Percentiles rank a stretch among this genome's conserved stretches.
Evolutionary conservation across 2,113 vertebrate genomes (phyloP).

Genomic region (Hepsetus odoe): DNA sequence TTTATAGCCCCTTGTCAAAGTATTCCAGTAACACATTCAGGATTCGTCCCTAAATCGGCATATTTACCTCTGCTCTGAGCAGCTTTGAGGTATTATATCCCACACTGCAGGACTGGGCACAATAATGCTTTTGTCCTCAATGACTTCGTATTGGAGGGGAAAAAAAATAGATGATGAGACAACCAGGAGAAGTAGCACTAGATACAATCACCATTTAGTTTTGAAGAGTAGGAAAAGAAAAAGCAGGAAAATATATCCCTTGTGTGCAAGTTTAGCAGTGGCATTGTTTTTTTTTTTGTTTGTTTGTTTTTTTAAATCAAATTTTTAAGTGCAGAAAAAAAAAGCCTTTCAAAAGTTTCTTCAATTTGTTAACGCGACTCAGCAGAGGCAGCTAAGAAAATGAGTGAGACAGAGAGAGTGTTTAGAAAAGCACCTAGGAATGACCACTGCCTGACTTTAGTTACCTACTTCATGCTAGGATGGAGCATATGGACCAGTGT

Average conservation of each 20-base stretch:
- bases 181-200: conserved; percentile 40
- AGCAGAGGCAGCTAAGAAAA: too few species aligned
- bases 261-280: neutral
- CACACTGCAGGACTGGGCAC: conserved; percentile 21
- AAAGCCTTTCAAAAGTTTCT: conserved; percentile 20
- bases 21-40: conserved; percentile 31
- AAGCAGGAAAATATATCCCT: neutral
- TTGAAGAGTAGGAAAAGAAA: conserved; percentile 51
- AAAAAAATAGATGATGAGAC: conserved; percentile 10
- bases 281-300: too few species aligned
- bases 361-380: conserved; percentile 51
- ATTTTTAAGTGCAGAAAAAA: neutral
- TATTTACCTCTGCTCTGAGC: conserved; percentile 34
- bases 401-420: too few species aligned
- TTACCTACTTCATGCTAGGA: conserved; percentile 44
- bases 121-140: conserved; percentile 15
- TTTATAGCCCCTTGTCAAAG: conserved; percentile 28
- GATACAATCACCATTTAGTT: conserved; percentile 73
- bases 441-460: conserved; percentile 40
- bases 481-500: conserved; percentile 32
- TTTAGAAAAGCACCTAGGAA: conserved; percentile 51
- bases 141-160: neutral
- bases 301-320: neutral
- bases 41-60: conserved; percentile 40
- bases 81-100: conserved; percentile 36